Percentiles rank a stretch among this genome's conserved stretches.
Conservation (phyloP, 2,888 invertebrate genomes). For the Lasioglossum vierecki region DNA sequence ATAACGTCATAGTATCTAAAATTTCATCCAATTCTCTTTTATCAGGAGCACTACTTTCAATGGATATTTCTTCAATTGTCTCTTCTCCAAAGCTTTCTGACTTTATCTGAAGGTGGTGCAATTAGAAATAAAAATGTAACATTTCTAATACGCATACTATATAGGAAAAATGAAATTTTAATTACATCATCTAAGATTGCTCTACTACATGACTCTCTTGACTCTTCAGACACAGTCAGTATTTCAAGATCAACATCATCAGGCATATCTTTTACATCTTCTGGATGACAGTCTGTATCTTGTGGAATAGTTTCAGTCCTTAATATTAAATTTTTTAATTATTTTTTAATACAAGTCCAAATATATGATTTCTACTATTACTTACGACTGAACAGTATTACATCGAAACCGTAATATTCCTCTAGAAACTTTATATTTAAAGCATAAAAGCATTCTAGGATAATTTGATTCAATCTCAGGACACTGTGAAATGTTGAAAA, state of each 20-base stretch:
- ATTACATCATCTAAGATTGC: constrained; percentile 21
- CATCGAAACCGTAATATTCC: constrained; percentile 36
- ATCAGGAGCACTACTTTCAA: not conserved
- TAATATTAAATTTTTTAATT: constrained; percentile 1
- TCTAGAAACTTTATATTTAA: constrained; percentile 61
- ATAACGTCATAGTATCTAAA: not conserved
- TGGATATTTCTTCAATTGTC: not conserved
- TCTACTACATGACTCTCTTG: not conserved
- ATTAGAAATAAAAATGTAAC: not conserved
- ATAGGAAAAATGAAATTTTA: constrained; percentile 8
- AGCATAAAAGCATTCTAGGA: constrained; percentile 56
- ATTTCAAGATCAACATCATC: constrained; percentile 23
- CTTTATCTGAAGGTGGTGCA: constrained; percentile 9
- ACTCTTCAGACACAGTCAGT: not conserved
- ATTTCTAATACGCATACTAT: not conserved
- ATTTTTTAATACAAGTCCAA: not conserved
- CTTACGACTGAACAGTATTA: constrained; percentile 52
- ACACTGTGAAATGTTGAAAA: constrained; percentile 21
- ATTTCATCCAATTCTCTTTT: not conserved
- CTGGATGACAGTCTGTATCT: not conserved
- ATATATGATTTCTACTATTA: not conserved
- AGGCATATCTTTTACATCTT: constrained; percentile 17
- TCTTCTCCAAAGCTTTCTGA: not conserved
- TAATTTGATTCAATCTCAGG: constrained; percentile 59
- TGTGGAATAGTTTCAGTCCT: constrained; percentile 43